These are phyloP conservation scores for Antheraea mylitta DNA, from an alignment of 1,140 invertebrate genomes.

Conservation along the genomic window DNA sequence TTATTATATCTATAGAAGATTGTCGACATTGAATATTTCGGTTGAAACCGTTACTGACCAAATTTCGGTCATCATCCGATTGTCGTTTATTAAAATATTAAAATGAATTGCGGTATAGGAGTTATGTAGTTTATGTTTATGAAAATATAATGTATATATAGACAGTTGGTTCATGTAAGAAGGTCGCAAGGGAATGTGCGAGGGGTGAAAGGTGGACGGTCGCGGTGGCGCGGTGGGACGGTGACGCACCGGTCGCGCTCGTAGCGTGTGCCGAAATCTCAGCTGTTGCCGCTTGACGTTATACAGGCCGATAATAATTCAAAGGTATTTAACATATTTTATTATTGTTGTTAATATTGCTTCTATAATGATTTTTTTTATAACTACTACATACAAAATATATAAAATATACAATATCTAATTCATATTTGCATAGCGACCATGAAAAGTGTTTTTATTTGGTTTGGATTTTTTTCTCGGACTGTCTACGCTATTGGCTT, in stretches of 20 bases:
- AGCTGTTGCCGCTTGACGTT: conserved; percentile 55
- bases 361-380: too few relatives aligned
- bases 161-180: conserved; percentile 31
- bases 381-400: too few relatives aligned
- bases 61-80: neutral
- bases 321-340: neutral
- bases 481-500: too few relatives aligned
- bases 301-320: conserved; percentile 45
- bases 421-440: too few relatives aligned
- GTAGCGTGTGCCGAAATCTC: conserved; percentile 76
- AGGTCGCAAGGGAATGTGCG: conserved; percentile 38
- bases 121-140: neutral
- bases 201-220: conserved; percentile 69
- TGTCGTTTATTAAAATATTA: neutral
- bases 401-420: too few relatives aligned
- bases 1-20: too few relatives aligned
- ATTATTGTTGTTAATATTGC: too few relatives aligned
- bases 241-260: conserved; percentile 64
- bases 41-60: neutral
- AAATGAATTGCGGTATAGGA: neutral
- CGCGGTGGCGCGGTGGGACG: conserved; percentile 38
- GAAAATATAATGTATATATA: neutral
- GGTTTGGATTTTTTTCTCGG: too few relatives aligned
- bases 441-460: too few relatives aligned
- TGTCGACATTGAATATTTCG: neutral